Base-by-base conservation (phyloP, 2,888 invertebrate genomes). In the Mylabris sibirica region DNA sequence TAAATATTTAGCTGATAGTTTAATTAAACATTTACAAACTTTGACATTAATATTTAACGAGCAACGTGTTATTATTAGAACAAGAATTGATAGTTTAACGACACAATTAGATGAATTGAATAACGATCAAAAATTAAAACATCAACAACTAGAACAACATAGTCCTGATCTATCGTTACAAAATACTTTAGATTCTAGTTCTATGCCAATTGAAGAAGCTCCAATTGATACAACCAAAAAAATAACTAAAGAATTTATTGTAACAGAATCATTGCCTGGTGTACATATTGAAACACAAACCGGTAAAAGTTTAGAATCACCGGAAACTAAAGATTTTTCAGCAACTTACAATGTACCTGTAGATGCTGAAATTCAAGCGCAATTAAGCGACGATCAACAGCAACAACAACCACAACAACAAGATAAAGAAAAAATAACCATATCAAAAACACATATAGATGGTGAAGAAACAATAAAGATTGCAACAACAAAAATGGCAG, bases 391-490 rank as follows among this genome's bases (percentile, higher is more conserved):
- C 22, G 79, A 80, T 67, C 82, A 84, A 64, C 87, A 87, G 49
- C 87, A 87, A 34, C 17, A 17, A 44, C n/a, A 38, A 38, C 38
- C 20, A n/a, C 22, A 26, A 26, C 3, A 14, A 24, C 22, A 53
- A 38, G 38, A 60, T 38, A 88, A 88, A 67, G 91, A 92, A 83
- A 90, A 88, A 69, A 91, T 93, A 75, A 88, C 89, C 79, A 90
- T 93, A 0, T 88, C 87, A 9, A 91, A 92, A 81, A 90, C 87
- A 14, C 83, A 88, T 67, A 87, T 88, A 65, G 90, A 88, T 70
- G 90, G 90, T 2, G 89, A 90, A 76, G 92, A 92, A 83, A 91
- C 90, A 0, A 92, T 93, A 74, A 90, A 92, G 85, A 91, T 92
- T 70, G 90, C 90, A 14, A 91, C 91, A 66, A 88, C 90, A 4